Evolutionary conservation across 2,797 vertebrate species (phyloP), one percentile per base, ranked within the genome.

Genomic region (Centroberyx gerrardi): DNA sequence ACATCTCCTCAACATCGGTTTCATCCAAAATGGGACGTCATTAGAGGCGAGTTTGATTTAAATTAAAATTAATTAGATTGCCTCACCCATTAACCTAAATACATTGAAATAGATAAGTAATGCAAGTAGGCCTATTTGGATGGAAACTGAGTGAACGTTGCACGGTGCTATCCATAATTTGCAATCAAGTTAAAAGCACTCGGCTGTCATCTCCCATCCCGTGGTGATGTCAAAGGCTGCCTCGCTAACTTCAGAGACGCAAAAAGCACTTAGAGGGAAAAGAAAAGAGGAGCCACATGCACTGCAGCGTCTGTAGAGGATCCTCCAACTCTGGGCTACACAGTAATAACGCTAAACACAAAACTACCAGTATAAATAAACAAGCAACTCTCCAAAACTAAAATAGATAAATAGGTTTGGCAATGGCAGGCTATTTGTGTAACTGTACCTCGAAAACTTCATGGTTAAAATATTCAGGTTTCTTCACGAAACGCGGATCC

Each of bases 151-250:
- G 85, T 62, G 91, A 86, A 77, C 84, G 88, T 72, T 64, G 87
- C 85, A 53, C 87, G 77, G 90, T 83, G 90, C 90, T 93, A 91
- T 90, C 92, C 93, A 93, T 94, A 92, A 94, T 94, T 93, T 93
- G 91, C 93, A 94, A 94, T 94, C 93, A 94, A 94, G 89, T 93
- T 94, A 93, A 94, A 93, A 94, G 92, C 92, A 92, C 90, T 92
- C 85, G 86, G 91, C 91, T 93, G 93, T 93, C 93, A 93, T 94
- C 90, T 92, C 87, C 90, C 88, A 91, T 92, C 88, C 90, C 87
- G 88, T 67, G 79, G 82, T 88, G 92, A 92, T 94, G 92, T 93
- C 91, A 92, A 91, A 92, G 91, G 92, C 93, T 89, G 90, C 86
- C 87, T 91, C 89, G 88, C 87, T 86, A 93, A 94, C 92, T 94